Conservation (phyloP, 2,113 vertebrate genomes). For the Rhipidura dahli region DNA sequence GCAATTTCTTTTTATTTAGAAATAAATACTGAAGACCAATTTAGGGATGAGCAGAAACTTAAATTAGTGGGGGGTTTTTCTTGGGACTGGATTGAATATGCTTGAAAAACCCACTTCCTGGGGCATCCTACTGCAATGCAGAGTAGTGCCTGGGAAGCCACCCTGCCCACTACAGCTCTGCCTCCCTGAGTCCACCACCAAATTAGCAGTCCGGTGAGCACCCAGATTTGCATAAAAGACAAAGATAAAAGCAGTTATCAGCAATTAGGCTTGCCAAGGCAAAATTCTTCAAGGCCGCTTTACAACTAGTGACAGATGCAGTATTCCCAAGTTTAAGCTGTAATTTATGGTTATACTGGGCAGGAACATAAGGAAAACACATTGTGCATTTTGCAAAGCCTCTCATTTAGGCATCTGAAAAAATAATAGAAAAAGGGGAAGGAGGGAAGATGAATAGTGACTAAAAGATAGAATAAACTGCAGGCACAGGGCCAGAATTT, state of each 20-base stretch:
- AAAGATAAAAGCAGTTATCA: conserved; percentile 30
- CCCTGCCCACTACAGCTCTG: neutral
- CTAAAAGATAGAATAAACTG: neutral
- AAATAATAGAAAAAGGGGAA: neutral
- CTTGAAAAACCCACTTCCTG: neutral
- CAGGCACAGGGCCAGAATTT: neutral
- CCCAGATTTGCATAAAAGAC: conserved; percentile 53
- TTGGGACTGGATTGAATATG: neutral
- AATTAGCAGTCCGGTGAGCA: neutral
- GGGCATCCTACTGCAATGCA: neutral
- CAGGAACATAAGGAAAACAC: conserved; percentile 16
- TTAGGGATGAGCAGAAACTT: neutral
- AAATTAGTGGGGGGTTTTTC: neutral
- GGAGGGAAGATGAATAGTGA: neutral
- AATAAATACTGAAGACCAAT: neutral
- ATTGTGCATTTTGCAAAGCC: conserved; percentile 6
- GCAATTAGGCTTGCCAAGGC: conserved; percentile 53
- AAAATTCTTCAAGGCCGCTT: conserved; percentile 46
- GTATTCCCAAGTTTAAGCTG: conserved; percentile 23
- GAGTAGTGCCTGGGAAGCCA: neutral
- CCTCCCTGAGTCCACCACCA: neutral
- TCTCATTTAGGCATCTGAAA: neutral
- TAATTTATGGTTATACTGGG: conserved; percentile 31
- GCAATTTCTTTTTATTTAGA: neutral
- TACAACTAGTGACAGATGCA: conserved; percentile 43